These are phyloP conservation scores for Furcula furcula DNA, from an alignment of 2,888 invertebrate genomes.

Conservation along the genomic window DNA sequence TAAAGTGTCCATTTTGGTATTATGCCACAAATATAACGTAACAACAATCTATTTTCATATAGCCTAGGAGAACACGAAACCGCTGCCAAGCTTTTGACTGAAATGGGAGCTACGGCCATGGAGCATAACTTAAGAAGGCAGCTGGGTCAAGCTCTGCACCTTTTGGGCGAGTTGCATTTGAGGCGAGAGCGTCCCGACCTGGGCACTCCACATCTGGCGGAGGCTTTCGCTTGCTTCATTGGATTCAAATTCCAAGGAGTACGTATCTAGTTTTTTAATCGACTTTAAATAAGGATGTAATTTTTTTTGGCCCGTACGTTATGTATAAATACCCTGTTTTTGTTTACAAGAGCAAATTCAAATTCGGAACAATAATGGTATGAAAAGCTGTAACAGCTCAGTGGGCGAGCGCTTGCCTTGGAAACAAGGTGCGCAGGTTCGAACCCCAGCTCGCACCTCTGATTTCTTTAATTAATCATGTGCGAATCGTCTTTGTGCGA, in stretches of 20 bases:
- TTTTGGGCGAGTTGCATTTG: conserved; percentile 68
- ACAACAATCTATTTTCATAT: conserved; percentile 1
- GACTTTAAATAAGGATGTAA: background rate
- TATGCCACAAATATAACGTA: too few relatives aligned
- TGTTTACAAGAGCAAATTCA: too few relatives aligned
- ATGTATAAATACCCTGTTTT: too few relatives aligned
- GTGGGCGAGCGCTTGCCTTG: too few relatives aligned
- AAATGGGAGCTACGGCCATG: conserved; percentile 72
- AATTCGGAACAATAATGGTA: too few relatives aligned
- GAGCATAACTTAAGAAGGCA: conserved; percentile 53
- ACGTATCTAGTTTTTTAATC: conserved; percentile 6
- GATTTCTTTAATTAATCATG: too few relatives aligned
- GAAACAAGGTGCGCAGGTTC: too few relatives aligned
- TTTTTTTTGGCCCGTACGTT: too few relatives aligned
- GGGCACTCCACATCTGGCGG: conserved; percentile 66
- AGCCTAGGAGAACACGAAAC: conserved; percentile 62
- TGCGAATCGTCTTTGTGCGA: too few relatives aligned
- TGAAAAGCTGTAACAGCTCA: too few relatives aligned
- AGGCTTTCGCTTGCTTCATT: conserved; percentile 72
- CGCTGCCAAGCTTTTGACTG: conserved; percentile 61
- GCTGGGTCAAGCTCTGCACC: conserved; percentile 63
- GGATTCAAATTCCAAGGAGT: conserved; percentile 52
- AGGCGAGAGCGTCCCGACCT: conserved; percentile 63
- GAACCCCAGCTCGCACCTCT: too few relatives aligned
- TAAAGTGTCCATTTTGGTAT: too few relatives aligned